phyloP scores from a whole-genome alignment of 2,113 vertebrate genomes.

The Vombatus ursinus region DNA sequence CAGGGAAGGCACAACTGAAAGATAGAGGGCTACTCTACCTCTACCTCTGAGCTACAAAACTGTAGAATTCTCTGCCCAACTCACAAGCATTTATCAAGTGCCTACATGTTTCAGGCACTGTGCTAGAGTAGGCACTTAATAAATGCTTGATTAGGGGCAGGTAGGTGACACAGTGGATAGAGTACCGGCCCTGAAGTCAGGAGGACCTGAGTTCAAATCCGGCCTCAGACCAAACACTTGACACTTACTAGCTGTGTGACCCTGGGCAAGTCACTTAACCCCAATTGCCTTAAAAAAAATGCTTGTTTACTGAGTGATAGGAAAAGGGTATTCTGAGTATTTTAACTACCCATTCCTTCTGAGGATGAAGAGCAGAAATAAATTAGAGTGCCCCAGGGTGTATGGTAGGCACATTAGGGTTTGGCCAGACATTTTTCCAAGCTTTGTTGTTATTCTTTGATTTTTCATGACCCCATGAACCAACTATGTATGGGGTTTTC shows the following conservation, averaged over 20 bases:
- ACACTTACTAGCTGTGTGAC: no score
- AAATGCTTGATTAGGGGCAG: neutral
- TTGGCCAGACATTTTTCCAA: neutral
- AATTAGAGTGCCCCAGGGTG: neutral
- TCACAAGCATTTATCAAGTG: neutral
- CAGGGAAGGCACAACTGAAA: neutral
- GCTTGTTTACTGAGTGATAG: neutral
- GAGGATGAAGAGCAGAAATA: neutral
- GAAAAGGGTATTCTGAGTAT: neutral
- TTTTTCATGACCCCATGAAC: neutral
- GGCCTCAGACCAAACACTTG: no score
- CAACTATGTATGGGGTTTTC: neutral
- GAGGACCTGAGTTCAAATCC: no score
- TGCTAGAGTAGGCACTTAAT: neutral
- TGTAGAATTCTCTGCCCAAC: neutral
- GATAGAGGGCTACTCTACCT: neutral
- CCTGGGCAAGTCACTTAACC: no score
- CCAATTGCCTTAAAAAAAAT: neutral
- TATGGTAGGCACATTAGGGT: neutral
- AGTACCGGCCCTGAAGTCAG: no score
- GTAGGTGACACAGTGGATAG: no score
- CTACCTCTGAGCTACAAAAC: neutral
- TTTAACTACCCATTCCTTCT: neutral
- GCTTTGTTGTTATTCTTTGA: neutral
- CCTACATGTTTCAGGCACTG: neutral